A percentile compares a stretch with the other conserved stretches of the same genome.
These are phyloP conservation scores for Dromius quadrimaculatus DNA, from an alignment of 2,888 invertebrate genomes.

Conservation along the genomic window DNA sequence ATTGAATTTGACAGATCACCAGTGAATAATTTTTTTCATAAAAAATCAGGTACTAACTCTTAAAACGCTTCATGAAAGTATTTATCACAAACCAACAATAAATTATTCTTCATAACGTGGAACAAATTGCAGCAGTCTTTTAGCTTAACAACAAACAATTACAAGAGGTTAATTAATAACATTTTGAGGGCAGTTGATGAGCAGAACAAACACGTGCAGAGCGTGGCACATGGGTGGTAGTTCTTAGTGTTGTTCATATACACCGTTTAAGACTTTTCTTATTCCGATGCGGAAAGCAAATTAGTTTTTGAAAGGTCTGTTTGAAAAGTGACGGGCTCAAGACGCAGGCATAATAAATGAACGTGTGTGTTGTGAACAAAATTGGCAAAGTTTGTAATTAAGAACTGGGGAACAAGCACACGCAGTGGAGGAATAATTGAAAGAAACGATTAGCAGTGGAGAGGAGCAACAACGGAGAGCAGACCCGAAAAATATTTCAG, in stretches of 20 bases:
- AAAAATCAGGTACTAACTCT: too few species aligned
- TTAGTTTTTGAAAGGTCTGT: slow-evolving; percentile 52
- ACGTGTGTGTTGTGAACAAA: slow-evolving; percentile 54
- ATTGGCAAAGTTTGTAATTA: slow-evolving; percentile 57
- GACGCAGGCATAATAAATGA: slow-evolving; percentile 47
- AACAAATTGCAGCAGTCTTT: slow-evolving; percentile 4
- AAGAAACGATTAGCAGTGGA: slow-evolving; percentile 30
- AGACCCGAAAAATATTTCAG: not conserved
- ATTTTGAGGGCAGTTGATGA: slow-evolving; percentile 21
- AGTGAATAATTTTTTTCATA: too few species aligned
- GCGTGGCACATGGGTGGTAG: slow-evolving; percentile 11
- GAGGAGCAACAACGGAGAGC: slow-evolving; percentile 8
- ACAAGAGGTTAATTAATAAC: slow-evolving; percentile 11
- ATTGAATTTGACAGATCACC: too few species aligned
- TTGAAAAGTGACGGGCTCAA: slow-evolving; percentile 46
- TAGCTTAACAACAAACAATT: slow-evolving; percentile 1
- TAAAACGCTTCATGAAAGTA: too few species aligned
- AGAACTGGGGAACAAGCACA: slow-evolving; percentile 43
- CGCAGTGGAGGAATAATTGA: slow-evolving; percentile 43
- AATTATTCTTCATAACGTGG: too few species aligned
- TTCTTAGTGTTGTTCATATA: not conserved
- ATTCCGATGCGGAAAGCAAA: slow-evolving; percentile 43
- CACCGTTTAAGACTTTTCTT: slow-evolving; percentile 40
- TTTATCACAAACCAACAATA: too few species aligned
- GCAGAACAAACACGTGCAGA: slow-evolving; percentile 29